These are phyloP conservation scores for Drosophila fungiperda DNA, from an alignment of 2,888 invertebrate genomes.

Conservation along the genomic window DNA sequence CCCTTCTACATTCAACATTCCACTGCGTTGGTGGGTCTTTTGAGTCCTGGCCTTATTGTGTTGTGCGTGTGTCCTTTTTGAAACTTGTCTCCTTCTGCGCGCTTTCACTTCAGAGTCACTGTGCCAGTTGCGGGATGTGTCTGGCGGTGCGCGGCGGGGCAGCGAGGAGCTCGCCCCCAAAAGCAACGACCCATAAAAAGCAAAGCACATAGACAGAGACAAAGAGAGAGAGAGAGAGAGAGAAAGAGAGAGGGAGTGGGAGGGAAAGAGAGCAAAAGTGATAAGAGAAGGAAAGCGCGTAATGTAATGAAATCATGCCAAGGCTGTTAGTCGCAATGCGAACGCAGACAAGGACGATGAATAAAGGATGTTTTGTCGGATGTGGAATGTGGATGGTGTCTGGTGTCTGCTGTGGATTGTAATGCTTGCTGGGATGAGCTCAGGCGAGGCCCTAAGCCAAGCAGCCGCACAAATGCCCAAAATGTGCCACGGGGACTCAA, in stretches of 20 bases:
- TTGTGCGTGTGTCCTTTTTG: constrained; percentile 66
- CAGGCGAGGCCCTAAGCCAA: constrained; percentile 23
- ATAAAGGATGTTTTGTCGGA: constrained; percentile 1
- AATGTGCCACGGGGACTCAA: constrained; percentile 47
- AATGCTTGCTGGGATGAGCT: background rate
- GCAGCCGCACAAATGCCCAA: constrained; percentile 24
- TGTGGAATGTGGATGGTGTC: constrained; percentile 4
- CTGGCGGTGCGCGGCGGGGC: constrained; percentile 74
- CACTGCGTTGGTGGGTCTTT: background rate
- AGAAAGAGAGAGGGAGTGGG: too few species aligned
- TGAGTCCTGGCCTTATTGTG: constrained; percentile 5
- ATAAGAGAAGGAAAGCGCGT: constrained; percentile 42
- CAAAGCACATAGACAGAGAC: background rate
- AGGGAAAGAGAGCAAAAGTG: background rate
- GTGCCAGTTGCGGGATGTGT: constrained; percentile 53
- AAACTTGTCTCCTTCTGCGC: constrained; percentile 25
- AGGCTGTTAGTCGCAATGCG: constrained; percentile 59
- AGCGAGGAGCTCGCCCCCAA: constrained; percentile 8
- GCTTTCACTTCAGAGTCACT: constrained; percentile 43
- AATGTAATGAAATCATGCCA: constrained; percentile 79
- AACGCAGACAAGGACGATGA: constrained; percentile 36
- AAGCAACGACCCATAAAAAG: constrained; percentile 66
- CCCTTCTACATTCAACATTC: background rate
- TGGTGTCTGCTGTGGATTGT: background rate
- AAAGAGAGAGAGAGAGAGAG: too few species aligned